These are phyloP conservation scores for Mareca penelope DNA, from an alignment of 2,797 vertebrate genomes.

Conservation along the genomic window DNA sequence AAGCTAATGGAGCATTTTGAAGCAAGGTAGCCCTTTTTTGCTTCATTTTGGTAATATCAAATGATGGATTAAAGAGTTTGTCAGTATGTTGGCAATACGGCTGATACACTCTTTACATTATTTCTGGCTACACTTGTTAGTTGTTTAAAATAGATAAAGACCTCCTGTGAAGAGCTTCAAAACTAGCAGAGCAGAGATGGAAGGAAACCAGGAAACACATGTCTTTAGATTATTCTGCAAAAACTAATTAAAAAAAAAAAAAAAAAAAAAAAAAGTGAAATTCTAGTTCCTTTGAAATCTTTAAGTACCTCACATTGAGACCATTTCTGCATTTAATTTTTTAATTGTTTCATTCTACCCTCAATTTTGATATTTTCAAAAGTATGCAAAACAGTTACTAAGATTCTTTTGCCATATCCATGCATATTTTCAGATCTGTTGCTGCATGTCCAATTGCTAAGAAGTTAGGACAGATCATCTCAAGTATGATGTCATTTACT, in stretches of 20 bases:
- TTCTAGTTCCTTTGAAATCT: not conserved
- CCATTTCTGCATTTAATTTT: not conserved
- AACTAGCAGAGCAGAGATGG: not conserved
- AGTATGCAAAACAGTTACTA: not conserved
- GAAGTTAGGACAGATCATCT: slow-evolving; percentile 26
- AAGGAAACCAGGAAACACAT: not conserved
- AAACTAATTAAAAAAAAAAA: not conserved
- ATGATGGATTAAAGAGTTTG: not conserved
- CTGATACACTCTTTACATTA: slow-evolving; percentile 45
- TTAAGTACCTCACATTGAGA: not conserved
- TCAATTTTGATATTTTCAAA: not conserved
- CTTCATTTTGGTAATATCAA: not conserved
- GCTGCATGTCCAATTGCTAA: not conserved
- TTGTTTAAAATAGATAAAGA: slow-evolving; percentile 50
- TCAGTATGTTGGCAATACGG: not conserved
- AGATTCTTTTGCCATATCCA: not conserved
- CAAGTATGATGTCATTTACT: slow-evolving; percentile 15
- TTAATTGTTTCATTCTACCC: not conserved
- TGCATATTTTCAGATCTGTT: not conserved
- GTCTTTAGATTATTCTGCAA: not conserved
- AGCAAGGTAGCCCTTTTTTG: not conserved
- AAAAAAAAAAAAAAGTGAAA: not conserved
- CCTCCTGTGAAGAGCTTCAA: slow-evolving; percentile 30
- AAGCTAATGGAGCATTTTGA: not conserved
- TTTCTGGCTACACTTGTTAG: slow-evolving; percentile 22